Conservation (phyloP, 2,888 invertebrate genomes). For the Teleiodes luculella region DNA sequence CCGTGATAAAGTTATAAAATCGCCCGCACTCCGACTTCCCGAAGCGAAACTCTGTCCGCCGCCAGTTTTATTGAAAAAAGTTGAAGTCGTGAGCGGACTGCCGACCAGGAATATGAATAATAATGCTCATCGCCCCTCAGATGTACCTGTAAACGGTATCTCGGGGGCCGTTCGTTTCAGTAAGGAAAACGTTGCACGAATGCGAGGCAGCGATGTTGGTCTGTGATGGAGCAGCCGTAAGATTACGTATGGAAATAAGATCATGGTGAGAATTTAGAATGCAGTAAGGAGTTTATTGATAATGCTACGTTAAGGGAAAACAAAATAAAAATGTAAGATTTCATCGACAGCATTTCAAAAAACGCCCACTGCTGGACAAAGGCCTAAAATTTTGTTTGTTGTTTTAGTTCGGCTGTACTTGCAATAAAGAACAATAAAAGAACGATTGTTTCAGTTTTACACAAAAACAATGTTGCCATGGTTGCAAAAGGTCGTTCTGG, state of each 20-base stretch:
- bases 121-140: constrained; percentile 33
- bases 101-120: constrained; percentile 71
- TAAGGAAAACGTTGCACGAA: constrained; percentile 5
- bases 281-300: not conserved
- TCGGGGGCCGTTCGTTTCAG: constrained; percentile 1
- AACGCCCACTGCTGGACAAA: not conserved
- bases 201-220: not conserved
- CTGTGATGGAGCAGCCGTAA: not conserved
- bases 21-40: constrained; percentile 63
- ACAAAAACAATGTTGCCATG: constrained; percentile 19
- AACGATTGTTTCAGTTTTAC: constrained; percentile 16
- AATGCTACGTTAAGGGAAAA: not conserved
- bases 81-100: constrained; percentile 65
- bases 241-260: not conserved
- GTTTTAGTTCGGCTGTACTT: too few relatives aligned
- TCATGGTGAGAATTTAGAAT: not conserved
- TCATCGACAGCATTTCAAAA: too few relatives aligned
- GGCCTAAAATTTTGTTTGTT: too few relatives aligned
- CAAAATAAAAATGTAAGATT: too few relatives aligned
- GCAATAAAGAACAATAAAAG: constrained; percentile 11
- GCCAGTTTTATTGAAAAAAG: constrained; percentile 27
- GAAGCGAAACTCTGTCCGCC: constrained; percentile 53
- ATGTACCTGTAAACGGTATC: constrained; percentile 19
- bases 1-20: constrained; percentile 75
- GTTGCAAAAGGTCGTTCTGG: not conserved